phyloP scores from a whole-genome alignment of 2,888 invertebrate species.

The Neelides folsomi region DNA sequence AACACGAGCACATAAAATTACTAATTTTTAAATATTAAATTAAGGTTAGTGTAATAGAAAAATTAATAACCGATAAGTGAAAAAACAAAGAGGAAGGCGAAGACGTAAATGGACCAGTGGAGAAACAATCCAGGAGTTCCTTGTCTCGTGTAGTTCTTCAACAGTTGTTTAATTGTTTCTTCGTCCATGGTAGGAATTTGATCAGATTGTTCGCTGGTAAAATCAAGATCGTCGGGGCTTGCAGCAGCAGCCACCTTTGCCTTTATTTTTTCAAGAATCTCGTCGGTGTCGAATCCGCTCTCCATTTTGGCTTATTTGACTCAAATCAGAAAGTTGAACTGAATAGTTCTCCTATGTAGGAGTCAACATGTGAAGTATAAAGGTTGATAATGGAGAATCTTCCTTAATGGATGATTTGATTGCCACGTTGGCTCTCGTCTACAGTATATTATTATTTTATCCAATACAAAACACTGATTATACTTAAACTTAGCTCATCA shows the following conservation, averaged over 20 bases:
- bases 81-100: slow-evolving; percentile 22
- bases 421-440: no score
- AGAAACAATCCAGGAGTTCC: slow-evolving; percentile 16
- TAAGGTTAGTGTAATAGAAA: not conserved
- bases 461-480: no score
- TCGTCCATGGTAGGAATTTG: slow-evolving; percentile 8
- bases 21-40: no score
- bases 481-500: no score
- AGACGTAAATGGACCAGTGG: slow-evolving; percentile 18
- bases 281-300: slow-evolving; percentile 3
- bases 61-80: slow-evolving; percentile 21
- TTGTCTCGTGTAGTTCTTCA: slow-evolving; percentile 2
- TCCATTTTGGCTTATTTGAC: slow-evolving; percentile 1
- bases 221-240: not conserved
- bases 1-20: no score
- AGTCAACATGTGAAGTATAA: no score
- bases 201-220: slow-evolving; percentile 3
- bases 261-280: slow-evolving; percentile 3
- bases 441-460: no score
- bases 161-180: slow-evolving; percentile 3
- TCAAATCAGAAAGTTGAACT: no score
- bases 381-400: no score
- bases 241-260: not conserved
- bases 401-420: no score
- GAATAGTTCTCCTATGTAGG: no score